A percentile compares a stretch with the other conserved stretches of the same genome.
These are phyloP conservation scores for Microtus pennsylvanicus DNA, from an alignment of 2,113 vertebrate genomes.

Conservation along the genomic window DNA sequence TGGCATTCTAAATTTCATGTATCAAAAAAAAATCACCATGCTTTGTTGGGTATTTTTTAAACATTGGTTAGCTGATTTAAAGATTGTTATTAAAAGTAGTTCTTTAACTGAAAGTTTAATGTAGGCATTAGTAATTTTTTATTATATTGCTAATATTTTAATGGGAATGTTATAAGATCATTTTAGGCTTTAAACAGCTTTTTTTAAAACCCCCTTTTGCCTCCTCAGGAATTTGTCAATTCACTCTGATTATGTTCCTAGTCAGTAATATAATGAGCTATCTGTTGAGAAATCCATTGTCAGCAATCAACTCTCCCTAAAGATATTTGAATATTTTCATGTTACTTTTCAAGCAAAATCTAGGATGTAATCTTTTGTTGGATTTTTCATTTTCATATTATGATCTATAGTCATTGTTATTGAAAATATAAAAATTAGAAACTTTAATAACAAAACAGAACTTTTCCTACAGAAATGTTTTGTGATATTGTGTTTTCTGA, in stretches of 20 bases:
- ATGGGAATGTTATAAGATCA: background rate
- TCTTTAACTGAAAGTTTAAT: constrained; percentile 27
- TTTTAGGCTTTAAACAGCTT: background rate
- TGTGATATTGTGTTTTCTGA: background rate
- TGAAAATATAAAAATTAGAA: constrained; percentile 34
- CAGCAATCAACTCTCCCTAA: background rate
- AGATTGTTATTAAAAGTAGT: background rate
- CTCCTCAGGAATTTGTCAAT: background rate
- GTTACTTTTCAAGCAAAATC: background rate
- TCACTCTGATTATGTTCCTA: constrained; percentile 32
- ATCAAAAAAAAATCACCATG: background rate
- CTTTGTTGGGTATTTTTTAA: constrained; percentile 40
- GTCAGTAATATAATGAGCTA: background rate
- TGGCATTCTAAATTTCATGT: constrained; percentile 37
- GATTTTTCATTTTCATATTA: constrained; percentile 26
- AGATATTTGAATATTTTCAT: background rate
- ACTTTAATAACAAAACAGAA: background rate
- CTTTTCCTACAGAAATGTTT: background rate
- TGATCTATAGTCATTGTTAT: background rate
- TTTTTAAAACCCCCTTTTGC: background rate
- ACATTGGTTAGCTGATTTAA: background rate
- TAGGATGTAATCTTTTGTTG: background rate
- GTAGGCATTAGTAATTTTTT: background rate
- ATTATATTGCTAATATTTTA: constrained; percentile 29
- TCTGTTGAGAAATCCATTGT: background rate